A percentile compares a stretch with the other conserved stretches of the same genome.
phyloP scores from a whole-genome alignment of 2,113 vertebrate species.

The Chaenogobius annularis region DNA sequence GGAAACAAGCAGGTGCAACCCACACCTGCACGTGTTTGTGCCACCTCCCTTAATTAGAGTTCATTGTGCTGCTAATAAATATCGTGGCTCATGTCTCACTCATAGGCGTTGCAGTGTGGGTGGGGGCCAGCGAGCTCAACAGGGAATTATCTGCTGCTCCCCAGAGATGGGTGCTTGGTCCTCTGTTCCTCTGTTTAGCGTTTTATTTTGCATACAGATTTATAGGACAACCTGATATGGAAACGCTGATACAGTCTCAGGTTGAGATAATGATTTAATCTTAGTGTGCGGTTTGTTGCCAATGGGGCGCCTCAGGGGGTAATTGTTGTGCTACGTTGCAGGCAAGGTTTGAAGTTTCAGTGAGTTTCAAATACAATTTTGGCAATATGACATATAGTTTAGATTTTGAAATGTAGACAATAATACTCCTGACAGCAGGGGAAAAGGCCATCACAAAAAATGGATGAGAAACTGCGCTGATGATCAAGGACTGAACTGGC shows the following conservation, averaged over 20 bases:
- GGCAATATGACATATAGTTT: neutral
- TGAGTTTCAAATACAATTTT: neutral
- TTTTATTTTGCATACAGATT: constrained; percentile 30
- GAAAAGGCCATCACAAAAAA: no score
- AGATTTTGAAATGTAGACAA: no score
- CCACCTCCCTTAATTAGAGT: constrained; percentile 76
- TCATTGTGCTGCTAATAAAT: constrained; percentile 75
- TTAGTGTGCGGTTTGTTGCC: neutral
- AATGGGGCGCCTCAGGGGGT: neutral
- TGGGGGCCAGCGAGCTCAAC: constrained; percentile 59
- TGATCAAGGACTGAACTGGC: no score
- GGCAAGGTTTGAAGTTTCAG: neutral
- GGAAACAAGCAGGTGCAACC: constrained; percentile 70
- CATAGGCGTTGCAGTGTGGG: constrained; percentile 44
- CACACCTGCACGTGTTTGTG: constrained; percentile 71
- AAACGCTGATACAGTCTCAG: neutral
- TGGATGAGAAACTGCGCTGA: no score
- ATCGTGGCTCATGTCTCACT: constrained; percentile 53
- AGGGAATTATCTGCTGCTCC: constrained; percentile 71
- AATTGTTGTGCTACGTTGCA: neutral
- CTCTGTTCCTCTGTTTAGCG: constrained; percentile 39
- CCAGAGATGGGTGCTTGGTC: constrained; percentile 46
- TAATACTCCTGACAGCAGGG: no score
- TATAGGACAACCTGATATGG: constrained; percentile 17
- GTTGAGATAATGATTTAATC: neutral